A percentile compares a stretch with the other conserved stretches of the same genome.
Conservation (phyloP, 1,140 invertebrate genomes). For the Sitobion miscanthi region DNA sequence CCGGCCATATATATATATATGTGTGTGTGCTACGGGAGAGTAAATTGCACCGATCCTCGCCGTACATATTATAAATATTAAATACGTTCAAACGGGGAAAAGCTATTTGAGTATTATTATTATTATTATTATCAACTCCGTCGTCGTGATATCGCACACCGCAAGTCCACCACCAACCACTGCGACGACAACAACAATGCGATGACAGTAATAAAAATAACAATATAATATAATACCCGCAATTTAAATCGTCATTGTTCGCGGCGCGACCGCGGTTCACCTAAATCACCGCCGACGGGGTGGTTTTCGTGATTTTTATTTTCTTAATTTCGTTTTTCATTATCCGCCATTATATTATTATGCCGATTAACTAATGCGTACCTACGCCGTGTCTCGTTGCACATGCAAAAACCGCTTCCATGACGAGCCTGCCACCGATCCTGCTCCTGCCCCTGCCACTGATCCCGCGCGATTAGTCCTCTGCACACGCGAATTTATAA, state of each 20-base stretch:
- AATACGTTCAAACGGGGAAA: neutral
- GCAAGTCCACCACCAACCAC: neutral
- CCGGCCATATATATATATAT: neutral
- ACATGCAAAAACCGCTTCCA: neutral
- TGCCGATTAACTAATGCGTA: neutral
- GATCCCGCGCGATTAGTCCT: neutral
- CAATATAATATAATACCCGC: neutral
- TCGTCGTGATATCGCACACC: neutral
- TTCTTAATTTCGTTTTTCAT: neutral
- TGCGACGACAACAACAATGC: neutral
- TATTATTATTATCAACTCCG: neutral
- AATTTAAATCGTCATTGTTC: constrained; percentile 54
- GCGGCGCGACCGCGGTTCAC: neutral
- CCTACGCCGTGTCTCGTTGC: neutral
- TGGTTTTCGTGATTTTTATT: neutral
- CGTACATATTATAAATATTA: neutral
- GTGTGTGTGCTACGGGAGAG: neutral
- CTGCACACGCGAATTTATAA: neutral
- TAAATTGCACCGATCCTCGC: constrained; percentile 24
- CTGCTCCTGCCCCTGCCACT: no score
- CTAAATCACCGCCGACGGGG: neutral
- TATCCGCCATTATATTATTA: neutral
- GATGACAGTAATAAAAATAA: neutral
- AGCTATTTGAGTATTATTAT: neutral
- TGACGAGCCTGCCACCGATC: no score